Conservation (phyloP, 2,888 invertebrate genomes). For the Meta bourneti region DNA sequence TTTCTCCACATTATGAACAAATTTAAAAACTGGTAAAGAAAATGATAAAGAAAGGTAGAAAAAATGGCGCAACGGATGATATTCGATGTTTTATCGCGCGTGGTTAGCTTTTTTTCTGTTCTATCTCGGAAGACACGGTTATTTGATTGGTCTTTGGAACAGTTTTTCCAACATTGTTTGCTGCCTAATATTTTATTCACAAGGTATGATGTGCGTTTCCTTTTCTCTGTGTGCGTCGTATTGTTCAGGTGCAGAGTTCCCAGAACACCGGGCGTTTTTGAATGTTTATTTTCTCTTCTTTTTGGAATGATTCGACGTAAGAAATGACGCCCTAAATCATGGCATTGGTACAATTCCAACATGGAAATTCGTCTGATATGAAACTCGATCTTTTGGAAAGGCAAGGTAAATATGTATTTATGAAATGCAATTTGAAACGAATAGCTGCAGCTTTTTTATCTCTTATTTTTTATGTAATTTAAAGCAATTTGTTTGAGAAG, state of each 20-base stretch:
- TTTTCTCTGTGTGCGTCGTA: not conserved
- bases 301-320: not conserved
- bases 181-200: slow-evolving; percentile 33
- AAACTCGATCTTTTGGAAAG: not conserved
- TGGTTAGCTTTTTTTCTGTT: slow-evolving; percentile 24
- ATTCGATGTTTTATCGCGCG: slow-evolving; percentile 36
- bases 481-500: too few relatives aligned
- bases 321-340: not conserved
- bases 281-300: not conserved
- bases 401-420: not conserved
- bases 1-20: slow-evolving; percentile 46
- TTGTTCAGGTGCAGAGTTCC: not conserved
- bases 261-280: not conserved
- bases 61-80: slow-evolving; percentile 15
- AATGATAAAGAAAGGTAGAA: not conserved
- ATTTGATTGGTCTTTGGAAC: slow-evolving; percentile 36
- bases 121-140: slow-evolving; percentile 26
- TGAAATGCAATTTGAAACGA: not conserved
- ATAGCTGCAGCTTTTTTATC: not conserved
- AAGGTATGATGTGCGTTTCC: slow-evolving; percentile 14
- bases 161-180: slow-evolving; percentile 19
- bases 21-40: slow-evolving; percentile 33
- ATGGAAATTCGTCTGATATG: not conserved
- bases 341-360: not conserved
- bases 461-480: too few relatives aligned